Evolutionary conservation across 1,140 invertebrate genomes (phyloP), one percentile per base, ranked within the genome.

Genomic region (Bathynomus jamesi): DNA sequence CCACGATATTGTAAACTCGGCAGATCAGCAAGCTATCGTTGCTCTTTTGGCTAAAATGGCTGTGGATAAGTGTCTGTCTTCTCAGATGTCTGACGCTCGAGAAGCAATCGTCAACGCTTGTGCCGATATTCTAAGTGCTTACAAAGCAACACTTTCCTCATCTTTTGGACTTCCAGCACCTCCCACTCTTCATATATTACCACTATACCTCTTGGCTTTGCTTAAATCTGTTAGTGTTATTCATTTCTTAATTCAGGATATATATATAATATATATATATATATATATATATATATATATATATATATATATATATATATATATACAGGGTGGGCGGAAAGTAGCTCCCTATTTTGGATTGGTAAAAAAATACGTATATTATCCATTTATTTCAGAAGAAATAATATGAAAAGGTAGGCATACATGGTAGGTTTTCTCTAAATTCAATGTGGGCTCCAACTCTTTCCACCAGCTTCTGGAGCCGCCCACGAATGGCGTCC

Each of bases 71-170:
- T 94, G 92, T 72, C 84, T 91, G 72, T 86, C 90, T 60, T 91
- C 92, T 11, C 93, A 90, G 53, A 82, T 99, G 78, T 87, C 88
- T 3, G 96, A 99, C 84, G 96, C 96, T 3, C 85, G 95, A 64
- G 97, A 99, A 83, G 97, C 96, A 10, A 87, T 99, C 70, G 92
- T 97, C 60, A 98, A 98, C 84, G 95, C 94, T 46, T 93, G 90
- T 3, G 87, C 96, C 61, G 97, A 99, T 84, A 88, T 93, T 73
- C 83, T 99, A 28, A 88, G 88, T 64, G 89, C 94, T 4, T 98
- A 91, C 81, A 89, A 90, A 79, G 77, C 88, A 32, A 85, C 87
- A 28, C 87, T 92, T 80, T 85, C 88, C 40, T 82, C 86, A 69
- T 81, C 83, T 46, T 79, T 80, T 61, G 80, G 86, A 17, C 83